Conservation (phyloP, 1,140 invertebrate species). For the Trichoplusia ni region DNA sequence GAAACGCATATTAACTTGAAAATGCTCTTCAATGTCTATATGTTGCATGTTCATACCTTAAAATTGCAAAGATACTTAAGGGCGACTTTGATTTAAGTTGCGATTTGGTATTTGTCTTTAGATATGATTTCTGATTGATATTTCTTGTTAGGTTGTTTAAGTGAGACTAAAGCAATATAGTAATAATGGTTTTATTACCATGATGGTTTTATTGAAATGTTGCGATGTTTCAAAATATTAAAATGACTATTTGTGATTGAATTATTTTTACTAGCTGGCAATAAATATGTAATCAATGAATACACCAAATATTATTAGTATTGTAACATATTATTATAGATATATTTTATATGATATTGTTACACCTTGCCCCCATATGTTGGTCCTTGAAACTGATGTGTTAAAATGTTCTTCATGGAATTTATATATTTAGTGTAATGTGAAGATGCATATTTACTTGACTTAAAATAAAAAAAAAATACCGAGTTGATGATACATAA, state of each 20-base stretch:
- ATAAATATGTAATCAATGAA: constrained; percentile 25
- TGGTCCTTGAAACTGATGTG: neutral
- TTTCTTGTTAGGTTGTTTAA: constrained; percentile 18
- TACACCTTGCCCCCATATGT: constrained; percentile 6
- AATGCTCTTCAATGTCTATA: too few relatives aligned
- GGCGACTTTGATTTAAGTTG: neutral
- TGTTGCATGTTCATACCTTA: too few relatives aligned
- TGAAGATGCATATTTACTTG: neutral
- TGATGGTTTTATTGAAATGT: constrained; percentile 24
- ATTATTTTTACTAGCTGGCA: constrained; percentile 21
- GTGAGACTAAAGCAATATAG: constrained; percentile 27
- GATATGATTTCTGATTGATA: too few relatives aligned
- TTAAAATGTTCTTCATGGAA: neutral
- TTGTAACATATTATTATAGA: constrained; percentile 25
- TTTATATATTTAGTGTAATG: neutral
- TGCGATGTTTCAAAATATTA: constrained; percentile 22
- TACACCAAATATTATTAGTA: constrained; percentile 32
- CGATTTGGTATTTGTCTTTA: constrained; percentile 2
- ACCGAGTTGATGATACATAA: too few relatives aligned
- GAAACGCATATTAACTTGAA: too few relatives aligned
- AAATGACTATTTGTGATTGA: constrained; percentile 12
- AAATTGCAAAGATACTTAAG: too few relatives aligned
- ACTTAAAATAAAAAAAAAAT: too few relatives aligned
- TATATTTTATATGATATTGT: constrained; percentile 27
- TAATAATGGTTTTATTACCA: constrained; percentile 8